Conservation (phyloP, 2,888 invertebrate species). For the Callyntrura sp. region DNA sequence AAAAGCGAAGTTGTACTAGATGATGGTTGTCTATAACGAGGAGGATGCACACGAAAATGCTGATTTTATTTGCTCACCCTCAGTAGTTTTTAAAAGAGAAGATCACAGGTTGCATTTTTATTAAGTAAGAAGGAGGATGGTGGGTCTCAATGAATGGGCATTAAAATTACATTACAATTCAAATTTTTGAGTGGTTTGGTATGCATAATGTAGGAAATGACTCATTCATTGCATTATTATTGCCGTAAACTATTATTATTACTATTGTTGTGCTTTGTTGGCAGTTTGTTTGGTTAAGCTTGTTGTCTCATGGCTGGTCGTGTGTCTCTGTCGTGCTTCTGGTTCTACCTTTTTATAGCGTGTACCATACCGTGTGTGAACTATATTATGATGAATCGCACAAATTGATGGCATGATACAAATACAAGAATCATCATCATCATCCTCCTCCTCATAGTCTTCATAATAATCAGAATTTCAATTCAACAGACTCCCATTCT, state of each 20-base stretch:
- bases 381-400: constrained; percentile 29
- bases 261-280: neutral
- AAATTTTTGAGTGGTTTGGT: neutral
- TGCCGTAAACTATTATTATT: neutral
- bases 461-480: constrained; percentile 25
- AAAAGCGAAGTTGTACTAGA: constrained; percentile 29
- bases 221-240: constrained; percentile 40
- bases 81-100: constrained; percentile 39
- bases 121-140: constrained; percentile 32
- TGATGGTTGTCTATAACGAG: neutral
- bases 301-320: constrained; percentile 39
- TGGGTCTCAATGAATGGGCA: constrained; percentile 20
- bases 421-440: constrained; percentile 14
- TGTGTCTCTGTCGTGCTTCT: constrained; percentile 51
- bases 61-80: constrained; percentile 45
- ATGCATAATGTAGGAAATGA: constrained; percentile 46
- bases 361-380: constrained; percentile 7
- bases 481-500: neutral
- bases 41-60: constrained; percentile 51
- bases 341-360: constrained; percentile 32
- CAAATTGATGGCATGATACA: constrained; percentile 30
- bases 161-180: constrained; percentile 40
- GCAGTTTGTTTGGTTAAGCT: neutral
- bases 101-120: constrained; percentile 56
- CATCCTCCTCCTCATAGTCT: too few relatives aligned